Conservation (phyloP, 35 echinoderm and acorn worm species). For the Antedon bifida region DNA sequence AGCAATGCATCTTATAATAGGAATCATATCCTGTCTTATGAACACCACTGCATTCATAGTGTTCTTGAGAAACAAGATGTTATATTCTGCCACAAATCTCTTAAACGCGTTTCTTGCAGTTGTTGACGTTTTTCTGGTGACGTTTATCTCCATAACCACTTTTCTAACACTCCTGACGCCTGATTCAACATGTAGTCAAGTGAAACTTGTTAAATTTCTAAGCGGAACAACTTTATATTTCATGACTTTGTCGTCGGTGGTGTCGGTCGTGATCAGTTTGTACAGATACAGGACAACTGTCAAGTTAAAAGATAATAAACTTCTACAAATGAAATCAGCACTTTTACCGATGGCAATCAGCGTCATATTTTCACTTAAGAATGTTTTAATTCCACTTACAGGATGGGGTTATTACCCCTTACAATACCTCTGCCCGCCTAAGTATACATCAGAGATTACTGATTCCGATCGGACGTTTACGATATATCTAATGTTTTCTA, state of each 20-base stretch:
- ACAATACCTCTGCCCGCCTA: neutral
- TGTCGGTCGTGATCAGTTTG: neutral
- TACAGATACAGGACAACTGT: neutral
- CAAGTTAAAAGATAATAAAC: neutral
- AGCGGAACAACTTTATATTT: neutral
- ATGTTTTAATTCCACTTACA: neutral
- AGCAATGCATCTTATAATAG: neutral
- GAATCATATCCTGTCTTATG: neutral
- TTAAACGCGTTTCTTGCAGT: neutral
- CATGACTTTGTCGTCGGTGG: neutral
- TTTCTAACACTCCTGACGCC: neutral
- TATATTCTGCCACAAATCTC: neutral
- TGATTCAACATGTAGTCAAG: neutral
- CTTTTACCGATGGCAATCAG: neutral
- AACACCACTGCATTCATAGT: neutral
- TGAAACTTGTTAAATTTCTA: neutral
- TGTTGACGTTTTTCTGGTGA: neutral
- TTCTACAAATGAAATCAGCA: neutral
- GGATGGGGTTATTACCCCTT: neutral
- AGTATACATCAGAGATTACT: neutral
- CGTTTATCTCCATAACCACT: neutral
- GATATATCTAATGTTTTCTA: neutral
- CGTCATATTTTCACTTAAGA: neutral
- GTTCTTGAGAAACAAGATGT: neutral
- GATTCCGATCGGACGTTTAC: neutral